phyloP scores from a whole-genome alignment of 2,797 vertebrate species.

The Malacoctenus gilli region DNA sequence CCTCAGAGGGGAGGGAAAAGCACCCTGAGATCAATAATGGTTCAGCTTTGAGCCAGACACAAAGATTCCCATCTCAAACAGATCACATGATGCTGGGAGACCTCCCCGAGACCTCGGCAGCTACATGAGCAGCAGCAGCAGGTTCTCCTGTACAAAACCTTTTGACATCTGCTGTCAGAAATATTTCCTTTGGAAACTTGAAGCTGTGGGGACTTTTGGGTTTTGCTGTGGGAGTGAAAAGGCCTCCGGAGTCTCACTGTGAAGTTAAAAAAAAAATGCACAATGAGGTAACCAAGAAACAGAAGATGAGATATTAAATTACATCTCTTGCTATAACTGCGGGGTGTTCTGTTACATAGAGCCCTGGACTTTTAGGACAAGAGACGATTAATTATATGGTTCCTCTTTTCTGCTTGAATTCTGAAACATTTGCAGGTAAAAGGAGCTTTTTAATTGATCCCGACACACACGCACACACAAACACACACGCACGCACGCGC shows the following conservation, averaged over 20 bases:
- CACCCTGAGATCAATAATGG: conserved; percentile 39
- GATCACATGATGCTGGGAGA: conserved; percentile 12
- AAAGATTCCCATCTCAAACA: conserved; percentile 25
- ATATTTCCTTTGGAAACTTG: conserved; percentile 7
- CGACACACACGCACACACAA: too few species aligned
- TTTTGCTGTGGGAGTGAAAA: conserved; percentile 16
- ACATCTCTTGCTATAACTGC: conserved; percentile 31
- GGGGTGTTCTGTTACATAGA: conserved; percentile 33
- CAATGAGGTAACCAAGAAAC: conserved; percentile 37
- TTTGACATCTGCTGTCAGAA: conserved; percentile 8
- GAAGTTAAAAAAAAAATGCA: conserved; percentile 17
- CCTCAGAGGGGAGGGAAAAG: conserved; percentile 22
- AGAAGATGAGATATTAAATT: conserved; percentile 43
- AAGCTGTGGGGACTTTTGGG: conserved; percentile 3
- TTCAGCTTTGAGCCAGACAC: conserved; percentile 18
- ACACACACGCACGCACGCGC: too few species aligned
- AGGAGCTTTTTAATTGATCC: conserved; percentile 3
- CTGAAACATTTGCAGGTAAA: conserved; percentile 9
- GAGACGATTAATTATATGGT: conserved; percentile 28
- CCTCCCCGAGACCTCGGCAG: conserved; percentile 6
- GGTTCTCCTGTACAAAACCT: conserved; percentile 1
- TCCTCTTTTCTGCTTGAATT: conserved; percentile 21
- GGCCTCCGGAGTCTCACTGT: conserved; percentile 22
- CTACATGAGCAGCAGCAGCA: not conserved
- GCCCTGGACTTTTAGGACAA: conserved; percentile 9